Base-by-base conservation (phyloP, 2,113 vertebrate species). In the Rhinolophus sinicus region DNA sequence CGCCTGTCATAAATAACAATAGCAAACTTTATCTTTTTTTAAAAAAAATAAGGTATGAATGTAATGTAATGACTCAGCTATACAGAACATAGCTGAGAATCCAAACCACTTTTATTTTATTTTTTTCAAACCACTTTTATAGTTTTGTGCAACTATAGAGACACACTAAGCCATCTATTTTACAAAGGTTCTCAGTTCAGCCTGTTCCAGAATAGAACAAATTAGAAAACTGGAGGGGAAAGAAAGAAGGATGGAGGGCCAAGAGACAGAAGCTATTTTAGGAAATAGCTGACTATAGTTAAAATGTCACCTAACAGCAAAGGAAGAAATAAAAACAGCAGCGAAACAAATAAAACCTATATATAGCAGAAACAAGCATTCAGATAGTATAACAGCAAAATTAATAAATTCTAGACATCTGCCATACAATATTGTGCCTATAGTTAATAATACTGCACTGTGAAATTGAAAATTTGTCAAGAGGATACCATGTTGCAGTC, bases 161-260 rank as follows among this genome's bases (percentile, higher is more conserved):
- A 91, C 77, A 62, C 19, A 73, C 50, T 35, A 26, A 87, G 88
- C 92, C 28, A 80, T 24, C 28, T 80, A 94, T 77, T 95, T 94
- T 52, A 90, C 58, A 60, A 60, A 58, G 54, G 77, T 60, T 81
- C 54, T 81, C 35, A 54, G 44, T 92, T 95, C 72, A 89, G 65
- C 58, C 30, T 93, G 28, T 86, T 86, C 58, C 44, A 38, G 85
- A 81, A 81, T 0, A 86, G 40, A 76, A 94, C 58, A 94, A 89
- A 90, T 64, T 26, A 94, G 80, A 82, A 64, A 92, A 88, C 69
- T 65, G 5, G 22, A 76, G 5, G 76, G 24, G 28, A 78, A 88
- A 84, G 5, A 88, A 24, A 35, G 12, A 19, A 84, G 47, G 33
- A 8, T 35, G 3, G 30, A 22, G 35, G 18, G 28, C 13, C 1